Evolutionary conservation across 2,113 vertebrate species (phyloP).

Genomic region (Channa maculata): DNA sequence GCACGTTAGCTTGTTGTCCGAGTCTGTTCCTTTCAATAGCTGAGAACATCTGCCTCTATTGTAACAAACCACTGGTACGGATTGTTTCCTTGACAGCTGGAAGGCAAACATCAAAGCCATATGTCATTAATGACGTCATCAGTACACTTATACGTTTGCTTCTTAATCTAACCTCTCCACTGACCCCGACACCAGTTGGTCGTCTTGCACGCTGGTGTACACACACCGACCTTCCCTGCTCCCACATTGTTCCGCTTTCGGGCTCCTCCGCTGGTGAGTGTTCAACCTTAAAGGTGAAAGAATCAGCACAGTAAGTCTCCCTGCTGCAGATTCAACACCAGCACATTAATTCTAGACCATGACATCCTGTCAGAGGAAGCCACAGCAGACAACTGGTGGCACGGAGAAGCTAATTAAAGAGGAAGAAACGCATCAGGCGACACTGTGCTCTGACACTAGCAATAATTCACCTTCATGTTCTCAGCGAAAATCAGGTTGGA

Average conservation of each 20-base stretch:
- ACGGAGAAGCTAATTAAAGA: conserved; percentile 12
- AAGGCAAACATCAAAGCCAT: no score
- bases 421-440: not conserved
- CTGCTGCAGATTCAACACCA: conserved; percentile 40
- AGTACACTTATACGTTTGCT: not conserved
- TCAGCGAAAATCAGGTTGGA: not conserved
- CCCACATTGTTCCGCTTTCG: conserved; percentile 9
- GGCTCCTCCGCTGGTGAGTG: conserved; percentile 5
- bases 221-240: not conserved
- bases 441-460: accelerated
- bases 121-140: not conserved
- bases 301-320: conserved; percentile 31
- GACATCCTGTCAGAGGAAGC: not conserved
- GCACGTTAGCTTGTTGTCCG: no score
- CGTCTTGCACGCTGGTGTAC: no score
- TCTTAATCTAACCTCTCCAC: not conserved
- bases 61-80: no score
- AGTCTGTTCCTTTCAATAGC: no score
- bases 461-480: not conserved
- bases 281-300: conserved; percentile 46
- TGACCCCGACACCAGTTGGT: not conserved
- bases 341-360: conserved; percentile 53
- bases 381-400: conserved; percentile 7
- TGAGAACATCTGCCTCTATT: no score
- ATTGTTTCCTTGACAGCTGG: no score